Percentiles rank a stretch among this genome's conserved stretches.
Conservation (phyloP, 2,888 invertebrate genomes). For the Euspilapteryx auroguttella region DNA sequence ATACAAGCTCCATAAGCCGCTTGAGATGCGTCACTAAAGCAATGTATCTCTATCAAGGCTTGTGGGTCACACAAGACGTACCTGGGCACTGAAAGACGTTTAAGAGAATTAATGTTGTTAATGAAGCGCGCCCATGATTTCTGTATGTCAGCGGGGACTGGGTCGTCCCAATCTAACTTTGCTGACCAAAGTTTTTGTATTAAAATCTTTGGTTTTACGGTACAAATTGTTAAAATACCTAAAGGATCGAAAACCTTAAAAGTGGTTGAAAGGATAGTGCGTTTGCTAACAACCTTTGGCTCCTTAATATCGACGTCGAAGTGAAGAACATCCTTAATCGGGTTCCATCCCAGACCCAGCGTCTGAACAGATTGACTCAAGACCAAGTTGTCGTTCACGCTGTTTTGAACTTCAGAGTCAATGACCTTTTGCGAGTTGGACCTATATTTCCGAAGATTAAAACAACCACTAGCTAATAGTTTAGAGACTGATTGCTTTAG, state of each 20-base stretch:
- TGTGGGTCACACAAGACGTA: neutral
- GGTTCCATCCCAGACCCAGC: neutral
- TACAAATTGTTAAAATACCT: neutral
- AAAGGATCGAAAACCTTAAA: neutral
- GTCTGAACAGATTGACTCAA: too few relatives aligned
- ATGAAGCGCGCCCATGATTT: constrained; percentile 5
- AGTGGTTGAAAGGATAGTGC: neutral
- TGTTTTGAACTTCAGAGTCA: too few relatives aligned
- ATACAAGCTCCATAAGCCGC: constrained; percentile 4
- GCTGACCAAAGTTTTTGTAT: neutral
- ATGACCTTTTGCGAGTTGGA: too few relatives aligned
- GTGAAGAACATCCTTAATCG: neutral
- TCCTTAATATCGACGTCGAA: neutral
- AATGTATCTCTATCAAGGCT: constrained; percentile 3
- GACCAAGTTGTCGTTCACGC: too few relatives aligned
- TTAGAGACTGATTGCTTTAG: too few relatives aligned
- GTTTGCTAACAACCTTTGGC: neutral
- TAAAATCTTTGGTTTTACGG: constrained; percentile 1
- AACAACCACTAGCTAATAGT: too few relatives aligned
- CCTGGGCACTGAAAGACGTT: constrained; percentile 1
- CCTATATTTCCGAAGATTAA: too few relatives aligned
- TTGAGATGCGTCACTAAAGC: constrained; percentile 5
- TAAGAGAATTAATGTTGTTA: neutral
- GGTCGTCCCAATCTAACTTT: constrained; percentile 10
- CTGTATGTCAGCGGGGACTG: constrained; percentile 6